Percentiles rank a stretch among this genome's conserved stretches.
Conservation (phyloP, 2,113 vertebrate species). For the Oenanthe melanoleuca region DNA sequence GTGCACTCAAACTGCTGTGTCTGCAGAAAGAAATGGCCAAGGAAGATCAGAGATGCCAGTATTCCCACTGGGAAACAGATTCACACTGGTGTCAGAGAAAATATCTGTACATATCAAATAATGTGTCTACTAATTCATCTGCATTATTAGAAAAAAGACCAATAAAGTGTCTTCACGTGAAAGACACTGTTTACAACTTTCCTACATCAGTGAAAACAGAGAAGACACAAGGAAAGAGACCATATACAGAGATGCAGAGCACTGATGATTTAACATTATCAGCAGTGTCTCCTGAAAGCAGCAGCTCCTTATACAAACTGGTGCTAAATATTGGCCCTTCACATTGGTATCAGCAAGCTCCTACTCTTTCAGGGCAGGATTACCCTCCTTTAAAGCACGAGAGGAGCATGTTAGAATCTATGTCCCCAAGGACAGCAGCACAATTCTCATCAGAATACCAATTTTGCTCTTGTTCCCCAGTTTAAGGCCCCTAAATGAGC, state of each 20-base stretch:
- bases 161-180: background rate
- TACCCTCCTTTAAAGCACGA: background rate
- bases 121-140: background rate
- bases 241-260: background rate
- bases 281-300: background rate
- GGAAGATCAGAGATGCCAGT: background rate
- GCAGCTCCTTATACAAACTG: background rate
- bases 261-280: accelerated
- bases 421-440: background rate
- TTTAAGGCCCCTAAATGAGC: background rate
- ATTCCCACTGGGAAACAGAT: background rate
- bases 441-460: background rate
- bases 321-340: background rate
- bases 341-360: background rate
- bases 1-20: background rate
- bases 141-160: background rate
- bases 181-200: background rate
- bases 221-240: background rate
- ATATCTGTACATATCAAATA: background rate
- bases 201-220: background rate
- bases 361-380: background rate
- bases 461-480: background rate
- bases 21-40: background rate
- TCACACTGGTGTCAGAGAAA: background rate
- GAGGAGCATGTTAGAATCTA: background rate